These are phyloP conservation scores for Streptopelia turtur DNA, from an alignment of 2,797 vertebrate genomes.

Conservation along the genomic window DNA sequence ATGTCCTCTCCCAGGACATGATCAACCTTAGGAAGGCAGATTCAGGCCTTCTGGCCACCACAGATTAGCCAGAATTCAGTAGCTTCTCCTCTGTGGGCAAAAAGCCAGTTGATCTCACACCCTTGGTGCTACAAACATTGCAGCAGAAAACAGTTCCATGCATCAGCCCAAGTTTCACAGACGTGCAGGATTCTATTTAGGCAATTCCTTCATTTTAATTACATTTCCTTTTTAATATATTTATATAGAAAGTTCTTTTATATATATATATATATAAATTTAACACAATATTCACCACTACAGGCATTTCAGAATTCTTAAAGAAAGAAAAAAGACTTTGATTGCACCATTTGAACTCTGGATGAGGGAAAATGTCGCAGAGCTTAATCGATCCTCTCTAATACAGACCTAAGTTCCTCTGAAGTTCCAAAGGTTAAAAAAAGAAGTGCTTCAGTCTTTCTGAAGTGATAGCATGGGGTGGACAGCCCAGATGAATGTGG, in stretches of 20 bases:
- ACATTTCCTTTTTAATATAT: slow-evolving; percentile 57
- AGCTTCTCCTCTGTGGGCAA: background rate
- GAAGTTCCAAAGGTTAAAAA: slow-evolving; percentile 23
- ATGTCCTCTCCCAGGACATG: background rate
- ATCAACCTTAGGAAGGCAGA: background rate
- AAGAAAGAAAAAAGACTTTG: slow-evolving; percentile 19
- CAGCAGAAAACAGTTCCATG: slow-evolving; percentile 1
- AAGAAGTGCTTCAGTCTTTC: slow-evolving; percentile 43
- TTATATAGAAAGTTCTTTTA: slow-evolving; percentile 56
- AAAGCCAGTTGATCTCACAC: background rate
- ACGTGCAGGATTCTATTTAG: slow-evolving; percentile 10
- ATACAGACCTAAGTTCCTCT: background rate
- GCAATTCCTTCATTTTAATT: slow-evolving; percentile 60
- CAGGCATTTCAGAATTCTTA: slow-evolving; percentile 40
- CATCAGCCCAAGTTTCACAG: slow-evolving; percentile 42
- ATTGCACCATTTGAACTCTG: slow-evolving; percentile 33
- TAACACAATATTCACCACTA: slow-evolving; percentile 41
- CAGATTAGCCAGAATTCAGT: background rate
- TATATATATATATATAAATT: slow-evolving; percentile 37
- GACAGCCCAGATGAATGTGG: background rate
- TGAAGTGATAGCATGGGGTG: slow-evolving; percentile 24
- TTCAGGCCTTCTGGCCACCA: background rate
- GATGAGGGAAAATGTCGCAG: background rate
- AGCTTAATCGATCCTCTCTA: background rate
- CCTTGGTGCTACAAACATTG: background rate